Base-by-base conservation (phyloP, 2,113 vertebrate species). In the Notarius lentiginosus region DNA sequence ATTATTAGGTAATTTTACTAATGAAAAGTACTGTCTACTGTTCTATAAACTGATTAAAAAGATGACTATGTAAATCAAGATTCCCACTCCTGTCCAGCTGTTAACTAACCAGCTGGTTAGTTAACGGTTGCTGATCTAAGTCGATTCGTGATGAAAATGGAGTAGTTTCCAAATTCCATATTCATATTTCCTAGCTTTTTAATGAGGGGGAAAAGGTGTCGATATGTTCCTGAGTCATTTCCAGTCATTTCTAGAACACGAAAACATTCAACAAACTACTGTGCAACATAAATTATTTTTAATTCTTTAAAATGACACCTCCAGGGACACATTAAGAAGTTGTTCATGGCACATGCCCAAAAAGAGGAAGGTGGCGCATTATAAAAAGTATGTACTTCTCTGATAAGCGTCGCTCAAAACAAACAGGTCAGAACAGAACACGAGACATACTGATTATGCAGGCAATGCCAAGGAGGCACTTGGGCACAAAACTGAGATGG, bases 391-490 rank as follows among this genome's bases (percentile, higher is more conserved):
- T 68, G 30, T 41, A 68, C 41, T 47, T 77, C 41, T 11, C 5
- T 61, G 34, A 30, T 75, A 84, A 60, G 56, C 41, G 8, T 85
- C 9, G 11, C 27, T 65, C 75, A 86, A 80, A 81, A 73, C 53
- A 84, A 84, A 70, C 79, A 85, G 86, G 79, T 65, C 84, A 85
- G 70, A 73, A 82, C 88, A 87, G 27, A 82, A 61, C 86, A 87
- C 14, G 9, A 51, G 65, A 70, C 41, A 75, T 76, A 73, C 79
- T 14, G 72, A 90, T 86, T 65, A 51, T 30, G 2, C 66, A 34
- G 58, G 53, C 66, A 60, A 82, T 34, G 85, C 66, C 85, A 75
- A 1, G 58, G 30, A 84, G 47, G 82, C 53, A 86, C 70, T 47
- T 84, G 56, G 9, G 73, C 60, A 66, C n/a, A 6, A 27, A 49